Evolutionary conservation across 2,113 vertebrate genomes (phyloP), one percentile per base, ranked within the genome.

Genomic region (Rostratula benghalensis): DNA sequence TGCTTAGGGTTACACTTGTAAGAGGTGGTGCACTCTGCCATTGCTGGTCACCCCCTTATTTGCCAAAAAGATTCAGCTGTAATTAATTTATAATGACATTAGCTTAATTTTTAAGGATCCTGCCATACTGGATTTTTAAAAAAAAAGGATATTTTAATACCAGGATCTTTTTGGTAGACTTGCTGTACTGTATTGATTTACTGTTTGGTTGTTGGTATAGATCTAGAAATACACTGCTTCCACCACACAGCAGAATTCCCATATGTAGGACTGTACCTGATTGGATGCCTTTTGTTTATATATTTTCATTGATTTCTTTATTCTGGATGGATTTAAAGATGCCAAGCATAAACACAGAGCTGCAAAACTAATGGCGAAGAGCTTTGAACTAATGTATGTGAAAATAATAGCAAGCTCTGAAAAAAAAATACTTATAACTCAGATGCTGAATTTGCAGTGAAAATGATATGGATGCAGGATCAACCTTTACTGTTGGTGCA

Each of bases 231-330:
- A 51, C 9, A 21, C 22, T 43, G 6, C 17, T 76, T 92, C 53
- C 14, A 45, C n/a, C 30, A 76, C 17, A 5, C 27, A 46, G 51
- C 13, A 83, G 48, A 90, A 89, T 63, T 73, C 68, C n/a, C 35
- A 27, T 35, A 54, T 39, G 20, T 75, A 59, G 53, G 56, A 39
- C 43, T 76, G 37, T 64, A 46, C 17, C 27, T 61, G 59, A 87
- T 17, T 78, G 35, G 37, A 46, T 83, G 30, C 51, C 18, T 78
- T 81, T 83, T 95, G 65, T 85, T 84, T 79, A 53, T 89, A 4
- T 71, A 30, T 93, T 83, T 95, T 86, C 25, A 65, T 84, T 78
- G 39, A 57, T 95, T 89, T 83, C 48, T 84, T 69, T 84, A 35
- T 90, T 86, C 31, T 83, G 75, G 30, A 10, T 87, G 43, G 43